Conservation (phyloP, 1,140 invertebrate genomes). For the Lucilia cuprina region DNA sequence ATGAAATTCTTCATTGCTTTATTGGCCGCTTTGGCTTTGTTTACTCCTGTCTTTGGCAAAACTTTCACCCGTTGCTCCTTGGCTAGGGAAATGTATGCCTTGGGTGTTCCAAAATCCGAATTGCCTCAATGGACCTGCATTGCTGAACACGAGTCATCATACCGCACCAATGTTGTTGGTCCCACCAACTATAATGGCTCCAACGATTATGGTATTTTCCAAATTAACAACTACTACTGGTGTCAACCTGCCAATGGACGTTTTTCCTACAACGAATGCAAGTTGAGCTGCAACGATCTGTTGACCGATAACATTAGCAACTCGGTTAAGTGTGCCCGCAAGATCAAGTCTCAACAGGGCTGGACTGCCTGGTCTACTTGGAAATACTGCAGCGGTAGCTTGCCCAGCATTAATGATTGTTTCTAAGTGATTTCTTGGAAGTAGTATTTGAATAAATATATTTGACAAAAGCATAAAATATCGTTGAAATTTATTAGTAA, state of each 20-base stretch:
- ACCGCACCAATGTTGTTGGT: slow-evolving; percentile 40
- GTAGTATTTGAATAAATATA: not conserved
- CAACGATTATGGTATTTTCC: slow-evolving; percentile 54
- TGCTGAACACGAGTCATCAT: slow-evolving; percentile 43
- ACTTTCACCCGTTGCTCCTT: slow-evolving; percentile 55
- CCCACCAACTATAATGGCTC: slow-evolving; percentile 45
- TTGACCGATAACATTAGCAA: slow-evolving; percentile 22
- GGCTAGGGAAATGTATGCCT: slow-evolving; percentile 45
- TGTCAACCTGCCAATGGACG: slow-evolving; percentile 47
- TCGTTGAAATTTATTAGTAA: too few species aligned
- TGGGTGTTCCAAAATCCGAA: slow-evolving; percentile 13
- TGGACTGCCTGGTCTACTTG: slow-evolving; percentile 53
- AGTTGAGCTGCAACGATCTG: slow-evolving; percentile 18
- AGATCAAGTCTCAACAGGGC: slow-evolving; percentile 45
- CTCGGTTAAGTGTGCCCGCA: slow-evolving; percentile 46
- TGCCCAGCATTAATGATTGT: slow-evolving; percentile 51
- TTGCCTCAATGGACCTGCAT: slow-evolving; percentile 46
- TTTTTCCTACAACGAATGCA: slow-evolving; percentile 43
- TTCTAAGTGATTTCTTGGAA: slow-evolving; percentile 37
- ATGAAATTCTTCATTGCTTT: slow-evolving; percentile 46
- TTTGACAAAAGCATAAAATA: too few species aligned
- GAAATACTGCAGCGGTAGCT: slow-evolving; percentile 44
- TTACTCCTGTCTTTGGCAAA: slow-evolving; percentile 41
- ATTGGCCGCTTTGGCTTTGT: slow-evolving; percentile 43
- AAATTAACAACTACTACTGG: slow-evolving; percentile 55